Conservation (phyloP, 2,113 vertebrate species). For the Chionodraco myersi region DNA sequence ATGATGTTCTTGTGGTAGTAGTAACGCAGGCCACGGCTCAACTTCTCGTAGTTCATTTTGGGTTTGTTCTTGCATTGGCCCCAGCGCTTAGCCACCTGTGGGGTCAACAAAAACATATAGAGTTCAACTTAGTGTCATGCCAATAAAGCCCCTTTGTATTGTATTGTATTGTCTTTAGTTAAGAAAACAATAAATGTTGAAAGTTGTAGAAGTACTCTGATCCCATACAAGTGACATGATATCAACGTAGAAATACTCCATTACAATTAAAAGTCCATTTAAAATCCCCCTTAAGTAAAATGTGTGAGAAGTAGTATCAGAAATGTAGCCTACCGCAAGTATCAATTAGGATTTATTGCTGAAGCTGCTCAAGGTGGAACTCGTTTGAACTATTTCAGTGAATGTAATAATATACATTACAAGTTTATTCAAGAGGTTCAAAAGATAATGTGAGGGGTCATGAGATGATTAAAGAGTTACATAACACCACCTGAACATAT, state of each 20-base stretch:
- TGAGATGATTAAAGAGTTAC: background rate
- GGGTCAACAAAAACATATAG: slow-evolving; percentile 6
- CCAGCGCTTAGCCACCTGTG: slow-evolving; percentile 88
- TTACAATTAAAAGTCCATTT: background rate
- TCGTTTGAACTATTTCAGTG: background rate
- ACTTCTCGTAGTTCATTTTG: slow-evolving; percentile 91
- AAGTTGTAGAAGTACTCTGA: background rate
- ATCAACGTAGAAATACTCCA: background rate
- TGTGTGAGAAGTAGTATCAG: background rate
- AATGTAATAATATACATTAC: background rate
- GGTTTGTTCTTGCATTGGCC: slow-evolving; percentile 91
- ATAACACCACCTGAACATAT: background rate
- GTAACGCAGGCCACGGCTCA: slow-evolving; percentile 89
- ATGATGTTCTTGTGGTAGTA: slow-evolving; percentile 93
- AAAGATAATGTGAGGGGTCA: background rate
- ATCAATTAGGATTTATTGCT: background rate
- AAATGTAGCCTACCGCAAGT: background rate
- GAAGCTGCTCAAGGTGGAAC: background rate
- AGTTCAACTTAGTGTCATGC: background rate
- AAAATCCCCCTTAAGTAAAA: background rate
- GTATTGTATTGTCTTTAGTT: too few relatives aligned
- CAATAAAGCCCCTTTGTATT: too few relatives aligned
- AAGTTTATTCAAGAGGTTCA: background rate
- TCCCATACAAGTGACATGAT: background rate
- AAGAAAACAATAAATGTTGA: background rate